These are phyloP conservation scores for Phragmatobia fuliginosa DNA, from an alignment of 2,888 invertebrate genomes.

Conservation along the genomic window DNA sequence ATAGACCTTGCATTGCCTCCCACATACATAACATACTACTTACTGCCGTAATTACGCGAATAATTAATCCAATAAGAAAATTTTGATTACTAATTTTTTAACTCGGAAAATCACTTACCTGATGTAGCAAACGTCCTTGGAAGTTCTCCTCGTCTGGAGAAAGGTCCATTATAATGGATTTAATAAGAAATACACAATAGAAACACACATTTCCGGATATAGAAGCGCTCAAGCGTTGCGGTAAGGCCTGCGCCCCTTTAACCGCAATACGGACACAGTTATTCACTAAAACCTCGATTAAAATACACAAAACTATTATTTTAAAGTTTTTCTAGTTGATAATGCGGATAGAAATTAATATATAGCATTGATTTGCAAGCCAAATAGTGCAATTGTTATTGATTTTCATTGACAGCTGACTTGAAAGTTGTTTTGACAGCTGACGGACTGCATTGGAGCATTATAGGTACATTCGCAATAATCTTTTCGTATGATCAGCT, in stretches of 20 bases:
- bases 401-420: slow-evolving; percentile 47
- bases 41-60: slow-evolving; percentile 9
- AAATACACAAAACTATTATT: slow-evolving; percentile 21
- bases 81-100: slow-evolving; percentile 19
- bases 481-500: slow-evolving; percentile 4
- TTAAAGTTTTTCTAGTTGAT: slow-evolving; percentile 22
- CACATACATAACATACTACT: slow-evolving; percentile 38
- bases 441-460: slow-evolving; percentile 1
- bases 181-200: slow-evolving; percentile 54
- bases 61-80: not conserved
- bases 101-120: slow-evolving; percentile 76
- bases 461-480: not conserved
- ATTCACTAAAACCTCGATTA: slow-evolving; percentile 32
- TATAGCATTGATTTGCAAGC: slow-evolving; percentile 31
- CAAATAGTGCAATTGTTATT: slow-evolving; percentile 36
- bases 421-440: slow-evolving; percentile 34
- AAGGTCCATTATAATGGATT: slow-evolving; percentile 84
- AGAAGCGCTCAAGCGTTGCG: slow-evolving; percentile 74
- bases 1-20: slow-evolving; percentile 39
- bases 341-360: slow-evolving; percentile 33
- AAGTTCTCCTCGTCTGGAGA: slow-evolving; percentile 94
- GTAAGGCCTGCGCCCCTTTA: slow-evolving; percentile 35
- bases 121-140: slow-evolving; percentile 92
- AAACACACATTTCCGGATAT: slow-evolving; percentile 69
- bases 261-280: slow-evolving; percentile 15